These are phyloP conservation scores for Alexandromys oeconomus DNA, from an alignment of 2,797 vertebrate species.

Conservation along the genomic window DNA sequence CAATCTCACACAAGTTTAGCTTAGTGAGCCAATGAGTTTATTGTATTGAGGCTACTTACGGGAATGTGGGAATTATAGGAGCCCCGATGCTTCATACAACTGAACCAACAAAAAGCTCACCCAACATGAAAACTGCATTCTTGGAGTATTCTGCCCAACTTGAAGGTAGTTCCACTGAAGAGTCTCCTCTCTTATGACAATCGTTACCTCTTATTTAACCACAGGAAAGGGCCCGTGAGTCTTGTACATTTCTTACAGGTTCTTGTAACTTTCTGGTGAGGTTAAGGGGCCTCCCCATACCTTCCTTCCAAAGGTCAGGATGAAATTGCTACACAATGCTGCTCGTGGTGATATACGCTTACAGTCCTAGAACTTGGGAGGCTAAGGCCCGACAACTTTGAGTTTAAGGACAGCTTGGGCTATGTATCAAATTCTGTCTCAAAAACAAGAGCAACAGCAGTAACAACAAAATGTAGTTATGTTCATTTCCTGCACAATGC, in stretches of 20 bases:
- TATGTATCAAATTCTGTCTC: not conserved
- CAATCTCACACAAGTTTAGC: not conserved
- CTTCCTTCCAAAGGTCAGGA: not conserved
- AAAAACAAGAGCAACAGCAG: not conserved
- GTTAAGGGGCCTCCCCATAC: not conserved
- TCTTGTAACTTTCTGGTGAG: not conserved
- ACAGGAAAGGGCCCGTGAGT: not conserved
- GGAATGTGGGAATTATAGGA: not conserved
- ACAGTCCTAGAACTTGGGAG: not conserved
- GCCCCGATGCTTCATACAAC: not conserved
- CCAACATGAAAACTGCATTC: not conserved
- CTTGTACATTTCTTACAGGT: not conserved
- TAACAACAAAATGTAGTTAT: not conserved
- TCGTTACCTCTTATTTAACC: not conserved
- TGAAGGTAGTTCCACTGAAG: not conserved
- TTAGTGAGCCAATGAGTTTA: not conserved
- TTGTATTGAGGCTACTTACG: not conserved
- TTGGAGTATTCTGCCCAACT: not conserved
- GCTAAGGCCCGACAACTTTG: too few species aligned
- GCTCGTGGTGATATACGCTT: too few species aligned
- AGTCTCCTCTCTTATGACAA: not conserved
- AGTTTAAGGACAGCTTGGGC: not conserved
- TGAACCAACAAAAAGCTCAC: not conserved
- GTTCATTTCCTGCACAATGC: slow-evolving; percentile 4
- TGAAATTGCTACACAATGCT: not conserved